Base-by-base conservation (phyloP, 2,797 vertebrate genomes). In the Leucoraja ocellata region DNA sequence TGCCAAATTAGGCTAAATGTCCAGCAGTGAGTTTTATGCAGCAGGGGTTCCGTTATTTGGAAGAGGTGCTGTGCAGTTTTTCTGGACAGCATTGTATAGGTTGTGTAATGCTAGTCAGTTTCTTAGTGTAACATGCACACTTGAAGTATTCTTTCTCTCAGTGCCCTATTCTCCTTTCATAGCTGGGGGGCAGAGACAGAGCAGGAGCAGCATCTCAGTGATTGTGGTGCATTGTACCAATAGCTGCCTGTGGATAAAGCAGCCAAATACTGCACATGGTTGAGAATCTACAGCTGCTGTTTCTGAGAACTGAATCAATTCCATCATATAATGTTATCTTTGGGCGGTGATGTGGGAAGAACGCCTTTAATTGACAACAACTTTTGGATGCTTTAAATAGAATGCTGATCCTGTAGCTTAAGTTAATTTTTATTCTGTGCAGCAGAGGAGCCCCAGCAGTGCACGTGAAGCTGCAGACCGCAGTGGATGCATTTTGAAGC, bases 171-270 rank as follows among this genome's bases (percentile, higher is more conserved):
- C 32, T 68, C n/a, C 65, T 68, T 68, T 88, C 63, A 88, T 32
- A 6, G 61, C 63, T 36, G 61, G 6, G 9, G 16, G 36, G 32
- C 10, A 65, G 84, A 88, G 84, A 88, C 54, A 32, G 5, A 18
- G 58, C 83, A 46, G 28, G 61, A 63, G 18, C 84, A 68, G 63
- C 61, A 68, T n/a, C n/a, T 68, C 36, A 16, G 14, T 88, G 63
- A 68, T 36, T 39, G 61, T 88, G 6, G n/a, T 68, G 68, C 65
- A 21, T 36, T 68, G 61, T 21, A 68, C n/a, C 36, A n/a, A 21
- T 88, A 88, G 63, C 63, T 88, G 58, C 18, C 65, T 88, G n/a
- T 88, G 84, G n/a, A 63, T 32, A 88, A 88, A 68, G n/a, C 84
- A 36, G 84, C 61, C 84, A 68, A 63, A 13, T 88, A 4, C 46